A percentile compares a stretch with the other conserved stretches of the same genome.
phyloP scores from a whole-genome alignment of 2,888 invertebrate genomes.

The Caenorhabditis zanzibari region DNA sequence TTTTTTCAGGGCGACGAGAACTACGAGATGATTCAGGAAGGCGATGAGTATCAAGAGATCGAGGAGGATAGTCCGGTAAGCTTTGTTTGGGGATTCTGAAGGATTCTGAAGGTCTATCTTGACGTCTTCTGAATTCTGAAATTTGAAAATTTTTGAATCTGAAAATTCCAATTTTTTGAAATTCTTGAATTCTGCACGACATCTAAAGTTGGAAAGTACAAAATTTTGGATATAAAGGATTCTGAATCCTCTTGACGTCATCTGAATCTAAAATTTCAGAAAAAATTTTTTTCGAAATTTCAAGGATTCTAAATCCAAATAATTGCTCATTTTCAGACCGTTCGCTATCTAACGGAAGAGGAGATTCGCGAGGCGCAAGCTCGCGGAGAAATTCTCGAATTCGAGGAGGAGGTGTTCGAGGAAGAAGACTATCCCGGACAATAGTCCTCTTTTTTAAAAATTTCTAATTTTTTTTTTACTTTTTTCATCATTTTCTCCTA shows the following conservation, averaged over 20 bases:
- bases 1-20: constrained; percentile 51
- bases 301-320: neutral
- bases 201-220: too few species aligned
- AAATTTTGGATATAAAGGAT: too few species aligned
- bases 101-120: too few species aligned
- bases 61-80: constrained; percentile 46
- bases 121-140: too few species aligned
- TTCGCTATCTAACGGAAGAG: constrained; percentile 65
- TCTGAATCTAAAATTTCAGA: neutral
- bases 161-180: too few species aligned
- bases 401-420: constrained; percentile 44
- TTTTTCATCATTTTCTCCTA: neutral
- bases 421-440: constrained; percentile 21
- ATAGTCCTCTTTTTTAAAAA: neutral
- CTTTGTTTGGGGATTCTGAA: too few species aligned
- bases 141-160: too few species aligned
- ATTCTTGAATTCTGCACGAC: too few species aligned
- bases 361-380: constrained; percentile 62
- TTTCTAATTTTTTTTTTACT: neutral
- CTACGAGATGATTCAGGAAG: constrained; percentile 57
- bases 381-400: constrained; percentile 56
- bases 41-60: constrained; percentile 44
- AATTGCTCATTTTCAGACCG: too few species aligned
- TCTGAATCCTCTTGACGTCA: too few species aligned
- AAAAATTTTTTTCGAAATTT: neutral